Percentiles rank a stretch among this genome's conserved stretches.
Conservation (phyloP, 2,888 invertebrate genomes). For the Thyatira batis region DNA sequence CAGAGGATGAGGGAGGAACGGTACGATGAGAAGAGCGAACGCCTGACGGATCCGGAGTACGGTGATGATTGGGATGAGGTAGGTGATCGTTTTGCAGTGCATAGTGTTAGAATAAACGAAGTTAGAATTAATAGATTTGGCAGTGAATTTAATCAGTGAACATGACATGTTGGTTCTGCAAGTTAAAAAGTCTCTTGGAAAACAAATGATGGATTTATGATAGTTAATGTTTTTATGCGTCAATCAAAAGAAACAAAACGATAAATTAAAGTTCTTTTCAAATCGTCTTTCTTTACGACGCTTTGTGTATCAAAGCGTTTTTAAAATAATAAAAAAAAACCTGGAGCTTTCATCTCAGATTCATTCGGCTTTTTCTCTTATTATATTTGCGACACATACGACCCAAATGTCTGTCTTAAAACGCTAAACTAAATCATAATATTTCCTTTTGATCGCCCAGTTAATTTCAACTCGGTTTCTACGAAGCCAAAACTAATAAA, state of each 20-base stretch:
- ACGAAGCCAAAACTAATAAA: not conserved
- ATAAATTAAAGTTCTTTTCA: too few species aligned
- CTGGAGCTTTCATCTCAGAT: not conserved
- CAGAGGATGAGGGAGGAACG: constrained; percentile 50
- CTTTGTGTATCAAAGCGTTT: not conserved
- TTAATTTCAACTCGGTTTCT: not conserved
- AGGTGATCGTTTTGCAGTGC: constrained; percentile 26
- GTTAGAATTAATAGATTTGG: not conserved
- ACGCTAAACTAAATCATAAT: constrained; percentile 2
- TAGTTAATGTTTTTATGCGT: too few species aligned
- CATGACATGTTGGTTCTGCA: too few species aligned
- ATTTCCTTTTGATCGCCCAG: not conserved
- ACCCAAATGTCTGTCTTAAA: constrained; percentile 1
- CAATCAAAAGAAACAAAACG: too few species aligned
- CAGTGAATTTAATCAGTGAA: too few species aligned
- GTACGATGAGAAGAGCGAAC: constrained; percentile 41
- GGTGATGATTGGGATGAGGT: constrained; percentile 70
- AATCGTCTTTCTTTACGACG: not conserved
- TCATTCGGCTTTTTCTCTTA: not conserved
- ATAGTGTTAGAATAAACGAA: too few species aligned
- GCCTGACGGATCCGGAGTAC: constrained; percentile 48
- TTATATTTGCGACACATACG: not conserved
- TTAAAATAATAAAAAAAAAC: not conserved
- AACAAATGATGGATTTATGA: too few species aligned
- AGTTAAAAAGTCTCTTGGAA: too few species aligned